Conservation (phyloP, 2,888 invertebrate species). For the Catonia carolina region DNA sequence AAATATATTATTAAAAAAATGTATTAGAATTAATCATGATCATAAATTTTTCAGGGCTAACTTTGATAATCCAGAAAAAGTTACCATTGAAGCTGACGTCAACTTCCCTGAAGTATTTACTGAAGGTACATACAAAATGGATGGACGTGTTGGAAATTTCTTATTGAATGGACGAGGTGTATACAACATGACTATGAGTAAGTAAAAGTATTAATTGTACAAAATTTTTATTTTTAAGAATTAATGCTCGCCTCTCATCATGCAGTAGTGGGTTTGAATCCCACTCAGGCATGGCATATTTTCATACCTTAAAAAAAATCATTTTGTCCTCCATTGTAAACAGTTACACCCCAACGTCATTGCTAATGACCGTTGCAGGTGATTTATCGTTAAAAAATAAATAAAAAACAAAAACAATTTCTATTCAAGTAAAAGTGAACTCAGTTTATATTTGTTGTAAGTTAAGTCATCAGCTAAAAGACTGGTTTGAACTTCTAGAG, state of each 20-base stretch:
- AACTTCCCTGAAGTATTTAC: constrained; percentile 50
- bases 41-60: constrained; percentile 45
- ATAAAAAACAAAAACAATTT: too few relatives aligned
- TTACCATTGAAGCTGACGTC: constrained; percentile 53
- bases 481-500: too few relatives aligned
- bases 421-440: too few relatives aligned
- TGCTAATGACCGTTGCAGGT: too few relatives aligned
- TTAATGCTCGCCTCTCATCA: too few relatives aligned
- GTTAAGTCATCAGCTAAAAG: too few relatives aligned
- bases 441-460: too few relatives aligned
- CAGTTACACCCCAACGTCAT: too few relatives aligned
- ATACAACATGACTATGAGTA: constrained; percentile 56
- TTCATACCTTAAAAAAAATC: background rate
- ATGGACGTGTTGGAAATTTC: constrained; percentile 54
- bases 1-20: too few relatives aligned
- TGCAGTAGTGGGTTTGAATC: too few relatives aligned
- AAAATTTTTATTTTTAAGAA: constrained; percentile 17
- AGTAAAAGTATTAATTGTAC: constrained; percentile 36
- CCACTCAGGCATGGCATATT: too few relatives aligned
- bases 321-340: background rate
- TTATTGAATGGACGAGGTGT: constrained; percentile 54
- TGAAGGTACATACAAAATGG: constrained; percentile 54
- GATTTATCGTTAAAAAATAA: background rate
- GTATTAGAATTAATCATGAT: too few relatives aligned
- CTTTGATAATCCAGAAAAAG: constrained; percentile 49